phyloP scores from a whole-genome alignment of 2,797 vertebrate species.

The Gorsachius magnificus region DNA sequence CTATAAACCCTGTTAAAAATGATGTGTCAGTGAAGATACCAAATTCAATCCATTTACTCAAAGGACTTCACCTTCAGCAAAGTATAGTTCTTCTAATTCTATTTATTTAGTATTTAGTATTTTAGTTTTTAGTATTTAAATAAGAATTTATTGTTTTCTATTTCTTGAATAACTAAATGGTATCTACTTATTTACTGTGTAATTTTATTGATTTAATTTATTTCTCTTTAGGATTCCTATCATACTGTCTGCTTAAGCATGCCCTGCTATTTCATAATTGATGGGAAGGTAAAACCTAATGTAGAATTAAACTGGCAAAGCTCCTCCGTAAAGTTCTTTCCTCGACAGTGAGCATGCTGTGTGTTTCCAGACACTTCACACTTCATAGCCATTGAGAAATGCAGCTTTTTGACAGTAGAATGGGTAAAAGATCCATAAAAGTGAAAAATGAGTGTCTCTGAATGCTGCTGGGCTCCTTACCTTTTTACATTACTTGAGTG shows the following conservation, averaged over 20 bases:
- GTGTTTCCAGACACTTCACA: slow-evolving; percentile 11
- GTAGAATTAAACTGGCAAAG: background rate
- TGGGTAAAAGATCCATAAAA: background rate
- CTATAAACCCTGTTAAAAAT: background rate
- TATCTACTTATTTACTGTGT: background rate
- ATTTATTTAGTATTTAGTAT: background rate
- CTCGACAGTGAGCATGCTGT: rapidly evolving
- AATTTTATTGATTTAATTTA: background rate
- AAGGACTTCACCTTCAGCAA: background rate
- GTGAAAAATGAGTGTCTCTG: background rate
- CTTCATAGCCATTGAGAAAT: background rate
- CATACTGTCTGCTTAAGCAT: background rate
- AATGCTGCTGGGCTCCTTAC: background rate
- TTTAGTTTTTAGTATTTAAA: background rate
- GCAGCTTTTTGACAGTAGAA: background rate
- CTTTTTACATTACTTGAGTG: background rate
- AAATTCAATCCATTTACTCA: background rate
- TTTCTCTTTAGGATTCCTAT: background rate
- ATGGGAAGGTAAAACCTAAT: background rate
- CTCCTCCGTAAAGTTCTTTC: background rate
- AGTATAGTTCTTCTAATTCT: background rate
- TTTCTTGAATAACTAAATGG: background rate
- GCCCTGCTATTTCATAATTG: background rate
- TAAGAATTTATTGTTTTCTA: background rate
- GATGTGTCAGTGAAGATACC: background rate